A percentile compares a stretch with the other conserved stretches of the same genome.
Evolutionary conservation across 2,113 vertebrate genomes (phyloP).

Genomic region (Rostratula benghalensis): DNA sequence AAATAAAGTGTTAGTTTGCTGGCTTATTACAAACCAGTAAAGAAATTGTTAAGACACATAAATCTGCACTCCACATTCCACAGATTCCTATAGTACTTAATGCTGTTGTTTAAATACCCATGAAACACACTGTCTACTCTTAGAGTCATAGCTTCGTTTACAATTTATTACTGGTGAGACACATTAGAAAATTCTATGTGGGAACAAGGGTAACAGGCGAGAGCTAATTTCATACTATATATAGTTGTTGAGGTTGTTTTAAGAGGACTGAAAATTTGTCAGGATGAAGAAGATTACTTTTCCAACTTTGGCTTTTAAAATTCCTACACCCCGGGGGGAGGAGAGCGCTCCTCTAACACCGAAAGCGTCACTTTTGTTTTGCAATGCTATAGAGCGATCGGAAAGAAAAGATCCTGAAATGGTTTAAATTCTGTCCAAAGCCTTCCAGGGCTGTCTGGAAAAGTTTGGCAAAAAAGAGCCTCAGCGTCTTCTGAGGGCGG

Average conservation of each 20-base stretch:
- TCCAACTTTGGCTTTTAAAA: slow-evolving; percentile 1
- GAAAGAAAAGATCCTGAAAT: not conserved
- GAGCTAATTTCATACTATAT: slow-evolving; percentile 36
- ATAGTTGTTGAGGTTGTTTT: slow-evolving; percentile 53
- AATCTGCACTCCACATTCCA: slow-evolving; percentile 81
- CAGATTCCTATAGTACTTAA: slow-evolving; percentile 80
- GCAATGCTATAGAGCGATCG: not conserved
- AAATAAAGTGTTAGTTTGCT: slow-evolving; percentile 67
- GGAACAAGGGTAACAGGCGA: not conserved
- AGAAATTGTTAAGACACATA: slow-evolving; percentile 77
- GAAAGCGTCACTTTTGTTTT: not conserved
- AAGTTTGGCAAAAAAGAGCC: not conserved
- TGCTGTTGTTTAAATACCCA: slow-evolving; percentile 83
- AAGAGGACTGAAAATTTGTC: slow-evolving; percentile 12
- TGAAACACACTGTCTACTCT: slow-evolving; percentile 77
- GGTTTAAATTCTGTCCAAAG: not conserved
- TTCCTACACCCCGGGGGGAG: not conserved
- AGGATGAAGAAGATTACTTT: not conserved
- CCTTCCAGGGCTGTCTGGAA: not conserved
- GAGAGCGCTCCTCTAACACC: not conserved
- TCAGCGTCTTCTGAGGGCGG: not conserved
- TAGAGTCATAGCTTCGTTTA: slow-evolving; percentile 53
- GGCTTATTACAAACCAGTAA: slow-evolving; percentile 73
- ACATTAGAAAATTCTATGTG: slow-evolving; percentile 32
- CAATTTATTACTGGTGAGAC: slow-evolving; percentile 68